Conservation (phyloP, 2,797 vertebrate species). For the Cottoperca gobio region DNA sequence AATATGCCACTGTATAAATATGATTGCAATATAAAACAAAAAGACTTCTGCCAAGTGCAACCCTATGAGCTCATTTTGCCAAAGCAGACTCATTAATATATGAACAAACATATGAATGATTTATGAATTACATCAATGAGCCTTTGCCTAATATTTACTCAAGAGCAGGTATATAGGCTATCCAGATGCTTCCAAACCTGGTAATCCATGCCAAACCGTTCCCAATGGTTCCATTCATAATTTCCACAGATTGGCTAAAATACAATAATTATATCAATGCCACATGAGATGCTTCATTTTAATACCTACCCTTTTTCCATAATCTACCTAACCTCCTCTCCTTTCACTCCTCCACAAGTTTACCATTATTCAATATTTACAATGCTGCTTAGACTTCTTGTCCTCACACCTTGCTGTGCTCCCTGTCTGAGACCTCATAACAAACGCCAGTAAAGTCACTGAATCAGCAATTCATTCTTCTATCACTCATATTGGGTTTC, state of each 20-base stretch:
- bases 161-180: conserved; percentile 2
- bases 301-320: conserved; percentile 27
- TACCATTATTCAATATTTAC: conserved; percentile 41
- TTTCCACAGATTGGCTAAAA: conserved; percentile 27
- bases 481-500: conserved; percentile 78
- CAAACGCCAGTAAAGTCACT: conserved; percentile 53
- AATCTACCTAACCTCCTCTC: conserved; percentile 3
- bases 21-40: background rate
- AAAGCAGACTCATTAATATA: background rate
- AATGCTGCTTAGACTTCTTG: conserved; percentile 25
- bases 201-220: conserved; percentile 27
- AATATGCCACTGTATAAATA: background rate
- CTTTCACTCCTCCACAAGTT: conserved; percentile 11
- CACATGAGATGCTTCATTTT: conserved; percentile 27
- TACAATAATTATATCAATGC: conserved; percentile 30
- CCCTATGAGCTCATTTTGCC: too few relatives aligned
- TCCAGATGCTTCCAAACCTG: conserved; percentile 37
- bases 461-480: conserved; percentile 77
- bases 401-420: conserved; percentile 42
- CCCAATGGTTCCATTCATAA: conserved; percentile 25
- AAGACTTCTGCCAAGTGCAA: conserved; percentile 2
- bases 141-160: conserved; percentile 4
- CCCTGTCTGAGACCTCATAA: conserved; percentile 46
- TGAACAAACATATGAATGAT: background rate
- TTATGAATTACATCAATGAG: conserved; percentile 1